These are phyloP conservation scores for Morus bassanus DNA, from an alignment of 2,797 vertebrate genomes.

Conservation along the genomic window DNA sequence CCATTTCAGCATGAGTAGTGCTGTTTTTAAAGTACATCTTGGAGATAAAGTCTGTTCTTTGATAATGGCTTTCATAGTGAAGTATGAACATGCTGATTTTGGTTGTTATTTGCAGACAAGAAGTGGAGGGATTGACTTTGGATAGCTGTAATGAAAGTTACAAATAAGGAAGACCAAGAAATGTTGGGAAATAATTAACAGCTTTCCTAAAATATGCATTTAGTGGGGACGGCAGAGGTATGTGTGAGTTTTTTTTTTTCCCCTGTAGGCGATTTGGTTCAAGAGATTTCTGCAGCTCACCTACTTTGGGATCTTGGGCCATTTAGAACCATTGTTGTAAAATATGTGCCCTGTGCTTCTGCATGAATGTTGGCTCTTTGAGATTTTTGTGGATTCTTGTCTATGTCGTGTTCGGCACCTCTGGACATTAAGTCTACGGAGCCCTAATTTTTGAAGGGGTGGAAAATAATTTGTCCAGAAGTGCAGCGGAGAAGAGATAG, in stretches of 20 bases:
- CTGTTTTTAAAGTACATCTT: neutral
- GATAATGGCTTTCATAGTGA: neutral
- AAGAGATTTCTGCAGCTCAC: neutral
- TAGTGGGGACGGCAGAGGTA: fast-evolving
- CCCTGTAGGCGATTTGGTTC: too few species aligned
- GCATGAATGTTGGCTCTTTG: neutral
- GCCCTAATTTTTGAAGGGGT: neutral
- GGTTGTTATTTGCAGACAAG: neutral
- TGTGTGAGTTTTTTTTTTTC: neutral
- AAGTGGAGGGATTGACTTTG: neutral
- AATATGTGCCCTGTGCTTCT: neutral
- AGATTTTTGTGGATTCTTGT: neutral
- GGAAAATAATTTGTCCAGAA: neutral
- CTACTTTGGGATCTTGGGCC: neutral
- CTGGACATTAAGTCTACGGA: neutral
- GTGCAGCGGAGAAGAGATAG: too few species aligned
- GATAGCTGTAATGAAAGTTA: neutral
- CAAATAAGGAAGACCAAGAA: neutral
- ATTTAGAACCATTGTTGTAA: neutral
- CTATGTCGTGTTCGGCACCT: neutral
- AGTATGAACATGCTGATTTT: neutral
- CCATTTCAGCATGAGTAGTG: neutral
- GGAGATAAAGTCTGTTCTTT: neutral
- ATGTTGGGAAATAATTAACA: neutral
- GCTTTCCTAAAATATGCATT: neutral